These are phyloP conservation scores for Azemiops feae DNA, from an alignment of 2,113 vertebrate genomes.

Conservation along the genomic window DNA sequence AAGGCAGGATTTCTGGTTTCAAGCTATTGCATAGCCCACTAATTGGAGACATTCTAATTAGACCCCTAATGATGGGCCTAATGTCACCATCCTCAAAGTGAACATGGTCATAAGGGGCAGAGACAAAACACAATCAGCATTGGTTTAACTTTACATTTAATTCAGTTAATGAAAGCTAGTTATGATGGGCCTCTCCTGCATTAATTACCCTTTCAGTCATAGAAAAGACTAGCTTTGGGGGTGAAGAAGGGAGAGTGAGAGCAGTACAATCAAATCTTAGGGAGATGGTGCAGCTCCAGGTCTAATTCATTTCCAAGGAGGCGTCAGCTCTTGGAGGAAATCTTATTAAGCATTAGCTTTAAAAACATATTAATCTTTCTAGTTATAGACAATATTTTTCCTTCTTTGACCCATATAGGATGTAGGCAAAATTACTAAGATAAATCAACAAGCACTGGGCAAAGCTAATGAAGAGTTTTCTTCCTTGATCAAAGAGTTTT, in stretches of 20 bases:
- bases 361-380: not conserved
- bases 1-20: not conserved
- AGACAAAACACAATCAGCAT: not conserved
- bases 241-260: not conserved
- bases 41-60: not conserved
- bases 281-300: not conserved
- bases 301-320: not conserved
- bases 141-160: not conserved
- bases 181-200: not conserved
- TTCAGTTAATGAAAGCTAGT: not conserved
- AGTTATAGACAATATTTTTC: not conserved
- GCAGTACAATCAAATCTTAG: not conserved
- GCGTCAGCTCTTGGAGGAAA: not conserved
- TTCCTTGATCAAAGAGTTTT: conserved; percentile 30
- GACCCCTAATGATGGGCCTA: not conserved
- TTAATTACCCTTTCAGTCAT: not conserved
- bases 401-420: conserved; percentile 6
- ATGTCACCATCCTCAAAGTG: not conserved
- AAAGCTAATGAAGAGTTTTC: conserved; percentile 28
- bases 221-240: not conserved
- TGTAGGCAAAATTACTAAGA: not conserved
- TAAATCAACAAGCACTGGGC: conserved; percentile 8
- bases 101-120: not conserved
- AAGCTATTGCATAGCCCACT: not conserved
- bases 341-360: not conserved